Conservation (phyloP, 1,140 invertebrate genomes). For the Bombus sibiricus region DNA sequence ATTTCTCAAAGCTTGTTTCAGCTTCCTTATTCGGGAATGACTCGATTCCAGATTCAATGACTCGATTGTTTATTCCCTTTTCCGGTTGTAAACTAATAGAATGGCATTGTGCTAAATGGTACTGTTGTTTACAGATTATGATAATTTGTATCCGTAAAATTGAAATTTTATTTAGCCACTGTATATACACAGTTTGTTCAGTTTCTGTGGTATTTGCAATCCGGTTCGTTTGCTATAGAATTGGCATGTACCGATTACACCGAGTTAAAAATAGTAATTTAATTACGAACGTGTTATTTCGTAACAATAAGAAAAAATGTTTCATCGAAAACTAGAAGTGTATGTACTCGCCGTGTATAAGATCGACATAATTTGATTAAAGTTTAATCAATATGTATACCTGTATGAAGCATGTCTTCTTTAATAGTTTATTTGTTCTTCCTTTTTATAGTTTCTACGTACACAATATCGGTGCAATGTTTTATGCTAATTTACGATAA, state of each 20-base stretch:
- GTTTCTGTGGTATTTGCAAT: not conserved
- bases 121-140: not conserved
- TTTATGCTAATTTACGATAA: not conserved
- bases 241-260: not conserved
- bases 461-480: not conserved
- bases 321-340: not conserved
- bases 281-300: not conserved
- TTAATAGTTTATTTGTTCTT: not conserved
- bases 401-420: not conserved
- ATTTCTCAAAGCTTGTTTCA: not conserved
- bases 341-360: not conserved
- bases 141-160: not conserved
- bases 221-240: not conserved
- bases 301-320: not conserved
- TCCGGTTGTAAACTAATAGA: not conserved
- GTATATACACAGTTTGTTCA: not conserved
- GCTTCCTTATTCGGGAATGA: not conserved
- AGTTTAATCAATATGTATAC: not conserved
- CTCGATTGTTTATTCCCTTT: constrained; percentile 4
- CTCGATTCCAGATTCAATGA: constrained; percentile 16
- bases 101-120: no score
- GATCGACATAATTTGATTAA: not conserved
- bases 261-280: not conserved
- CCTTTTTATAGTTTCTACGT: not conserved
- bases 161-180: not conserved